Percentiles rank a stretch among this genome's conserved stretches.
These are phyloP conservation scores for Microctonus aethiopoides DNA, from an alignment of 2,888 invertebrate species.

Conservation along the genomic window DNA sequence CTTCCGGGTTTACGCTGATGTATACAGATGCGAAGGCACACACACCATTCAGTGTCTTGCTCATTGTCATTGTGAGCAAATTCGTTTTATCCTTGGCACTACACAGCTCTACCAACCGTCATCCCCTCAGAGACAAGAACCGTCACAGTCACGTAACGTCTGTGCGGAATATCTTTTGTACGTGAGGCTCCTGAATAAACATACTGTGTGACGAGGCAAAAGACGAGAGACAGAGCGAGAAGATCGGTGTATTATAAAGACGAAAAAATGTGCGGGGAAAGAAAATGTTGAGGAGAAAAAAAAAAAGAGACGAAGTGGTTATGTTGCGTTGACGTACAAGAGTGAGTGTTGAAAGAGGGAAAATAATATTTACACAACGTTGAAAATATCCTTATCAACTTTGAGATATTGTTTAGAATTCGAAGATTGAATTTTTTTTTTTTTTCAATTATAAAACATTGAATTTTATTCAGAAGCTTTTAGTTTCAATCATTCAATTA, in stretches of 20 bases:
- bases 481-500: too few relatives aligned
- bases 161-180: slow-evolving; percentile 63
- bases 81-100: background rate
- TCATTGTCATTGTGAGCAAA: background rate
- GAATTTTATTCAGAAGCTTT: background rate
- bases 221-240: background rate
- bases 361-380: background rate
- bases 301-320: background rate
- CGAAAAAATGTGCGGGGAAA: background rate
- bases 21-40: slow-evolving; percentile 31
- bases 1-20: slow-evolving; percentile 54
- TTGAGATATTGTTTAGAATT: background rate
- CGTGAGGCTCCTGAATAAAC: slow-evolving; percentile 66
- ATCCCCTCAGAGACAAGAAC: slow-evolving; percentile 40
- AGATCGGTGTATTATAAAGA: background rate
- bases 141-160: slow-evolving; percentile 53
- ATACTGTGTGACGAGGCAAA: slow-evolving; percentile 47
- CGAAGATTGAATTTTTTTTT: background rate
- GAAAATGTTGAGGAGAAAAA: background rate
- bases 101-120: slow-evolving; percentile 32
- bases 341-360: background rate
- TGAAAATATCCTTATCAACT: background rate
- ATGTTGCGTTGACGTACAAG: background rate
- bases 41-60: slow-evolving; percentile 13
- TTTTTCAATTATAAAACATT: background rate